Evolutionary conservation across 1,140 invertebrate species (phyloP).

Genomic region (Trichonephila clavata): DNA sequence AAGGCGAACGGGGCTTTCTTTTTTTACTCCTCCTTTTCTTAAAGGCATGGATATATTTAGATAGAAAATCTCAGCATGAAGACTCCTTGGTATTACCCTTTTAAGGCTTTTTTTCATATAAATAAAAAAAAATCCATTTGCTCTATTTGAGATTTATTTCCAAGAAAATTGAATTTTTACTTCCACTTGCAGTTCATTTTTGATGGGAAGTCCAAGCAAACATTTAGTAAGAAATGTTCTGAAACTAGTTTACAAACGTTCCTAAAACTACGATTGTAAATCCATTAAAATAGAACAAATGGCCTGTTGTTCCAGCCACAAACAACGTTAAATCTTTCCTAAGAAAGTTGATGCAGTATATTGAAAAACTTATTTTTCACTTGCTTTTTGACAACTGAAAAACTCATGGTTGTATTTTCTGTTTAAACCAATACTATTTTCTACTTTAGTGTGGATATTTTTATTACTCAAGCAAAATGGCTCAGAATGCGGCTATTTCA

Average conservation of each 20-base stretch:
- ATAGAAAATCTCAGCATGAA: background rate
- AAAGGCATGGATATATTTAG: background rate
- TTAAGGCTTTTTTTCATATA: background rate
- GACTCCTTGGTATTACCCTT: background rate
- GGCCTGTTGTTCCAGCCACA: background rate
- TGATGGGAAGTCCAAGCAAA: background rate
- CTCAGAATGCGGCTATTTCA: too few species aligned
- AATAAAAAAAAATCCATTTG: background rate
- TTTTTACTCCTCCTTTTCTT: background rate
- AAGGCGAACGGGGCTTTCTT: background rate
- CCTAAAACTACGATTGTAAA: background rate
- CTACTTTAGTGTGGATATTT: too few species aligned
- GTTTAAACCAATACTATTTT: too few species aligned
- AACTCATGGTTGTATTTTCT: too few species aligned
- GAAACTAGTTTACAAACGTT: background rate
- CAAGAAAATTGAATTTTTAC: conserved; percentile 27
- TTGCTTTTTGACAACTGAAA: background rate
- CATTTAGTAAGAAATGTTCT: conserved; percentile 24
- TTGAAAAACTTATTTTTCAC: background rate
- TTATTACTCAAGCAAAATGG: too few species aligned
- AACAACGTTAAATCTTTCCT: background rate
- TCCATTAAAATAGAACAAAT: background rate
- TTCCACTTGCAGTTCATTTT: background rate
- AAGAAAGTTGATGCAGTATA: background rate
- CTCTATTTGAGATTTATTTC: conserved; percentile 32